Conservation (phyloP, 2,888 invertebrate species). For the Caenorhabditis wallacei region DNA sequence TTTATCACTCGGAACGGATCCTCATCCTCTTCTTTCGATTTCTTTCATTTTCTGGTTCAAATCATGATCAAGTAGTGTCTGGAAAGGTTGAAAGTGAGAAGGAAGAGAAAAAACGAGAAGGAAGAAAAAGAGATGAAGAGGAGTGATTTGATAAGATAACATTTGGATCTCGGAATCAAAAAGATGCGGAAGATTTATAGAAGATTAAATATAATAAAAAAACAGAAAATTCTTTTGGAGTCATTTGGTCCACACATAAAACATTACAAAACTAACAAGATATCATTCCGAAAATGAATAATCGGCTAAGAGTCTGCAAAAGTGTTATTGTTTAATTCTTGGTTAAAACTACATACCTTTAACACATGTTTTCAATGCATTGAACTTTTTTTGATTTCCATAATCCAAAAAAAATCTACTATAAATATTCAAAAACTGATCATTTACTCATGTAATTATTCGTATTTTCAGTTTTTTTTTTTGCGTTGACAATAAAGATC, state of each 20-base stretch:
- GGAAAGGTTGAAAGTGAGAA: conserved; percentile 38
- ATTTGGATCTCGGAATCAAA: background rate
- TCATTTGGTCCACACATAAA: no score
- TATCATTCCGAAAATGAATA: no score
- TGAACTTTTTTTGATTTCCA: no score
- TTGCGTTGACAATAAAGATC: conserved; percentile 13
- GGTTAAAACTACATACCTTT: no score
- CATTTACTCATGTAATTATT: background rate
- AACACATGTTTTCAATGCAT: no score
- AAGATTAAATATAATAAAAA: no score
- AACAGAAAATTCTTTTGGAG: no score
- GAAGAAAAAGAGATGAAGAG: background rate
- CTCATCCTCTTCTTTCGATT: background rate
- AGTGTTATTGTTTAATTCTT: no score
- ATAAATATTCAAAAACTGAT: no score
- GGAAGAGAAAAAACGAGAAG: conserved; percentile 5
- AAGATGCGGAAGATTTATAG: background rate
- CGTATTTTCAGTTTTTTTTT: background rate
- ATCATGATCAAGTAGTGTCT: conserved; percentile 38
- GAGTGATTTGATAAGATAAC: conserved; percentile 16
- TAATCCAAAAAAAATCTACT: no score
- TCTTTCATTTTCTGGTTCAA: background rate
- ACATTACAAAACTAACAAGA: no score
- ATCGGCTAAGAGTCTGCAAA: no score
- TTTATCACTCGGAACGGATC: conserved; percentile 55